Base-by-base conservation (phyloP, 2,113 vertebrate genomes). In the Vanacampus margaritifer region DNA sequence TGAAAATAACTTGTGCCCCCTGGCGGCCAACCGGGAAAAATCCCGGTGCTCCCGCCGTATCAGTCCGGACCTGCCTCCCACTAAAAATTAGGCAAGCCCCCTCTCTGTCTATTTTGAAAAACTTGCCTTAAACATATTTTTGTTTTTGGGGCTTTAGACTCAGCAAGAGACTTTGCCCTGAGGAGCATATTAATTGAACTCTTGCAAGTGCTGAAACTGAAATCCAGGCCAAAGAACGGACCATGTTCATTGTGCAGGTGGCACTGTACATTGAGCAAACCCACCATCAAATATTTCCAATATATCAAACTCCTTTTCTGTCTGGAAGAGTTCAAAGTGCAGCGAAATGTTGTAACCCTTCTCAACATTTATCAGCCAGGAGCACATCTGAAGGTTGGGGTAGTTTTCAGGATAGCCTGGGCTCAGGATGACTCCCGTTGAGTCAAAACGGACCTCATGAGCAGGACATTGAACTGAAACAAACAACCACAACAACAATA, bases 301-400 rank as follows among this genome's bases (percentile, higher is more conserved):
- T 88, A 98, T 94, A 89, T 99, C 97, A 92, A 98, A 98, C 83
- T 99, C 96, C 67, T 96, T 98, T 90, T 98, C 96, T 28, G 95
- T 98, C 82, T 98, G 96, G 89, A 99, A 99, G 84, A 95, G 95
- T 84, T 97, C 93, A n/a, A 98, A 94, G 89, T 95, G 94, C 87
- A 99, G 92, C 76, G 94, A 96, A 87, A 99, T 94, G 76, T 98
- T 98, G 84, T 99, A 98, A 58, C 96, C 96, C 80, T 98, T 98
- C 91, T 99, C 96, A 81, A 98, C 96, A 2, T 93, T 95, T 74
- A 99, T 96, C 73, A 94, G 93, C 97, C 97, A 99, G 0, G 96
- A 93, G 82, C 97, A 99, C 94, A 97, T 99, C 85, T 99, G 96
- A 69, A 98, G 95, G 67, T 99, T 98, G 67, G 95, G 95, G 69